These are phyloP conservation scores for Channa argus DNA, from an alignment of 2,113 vertebrate genomes.

Conservation along the genomic window DNA sequence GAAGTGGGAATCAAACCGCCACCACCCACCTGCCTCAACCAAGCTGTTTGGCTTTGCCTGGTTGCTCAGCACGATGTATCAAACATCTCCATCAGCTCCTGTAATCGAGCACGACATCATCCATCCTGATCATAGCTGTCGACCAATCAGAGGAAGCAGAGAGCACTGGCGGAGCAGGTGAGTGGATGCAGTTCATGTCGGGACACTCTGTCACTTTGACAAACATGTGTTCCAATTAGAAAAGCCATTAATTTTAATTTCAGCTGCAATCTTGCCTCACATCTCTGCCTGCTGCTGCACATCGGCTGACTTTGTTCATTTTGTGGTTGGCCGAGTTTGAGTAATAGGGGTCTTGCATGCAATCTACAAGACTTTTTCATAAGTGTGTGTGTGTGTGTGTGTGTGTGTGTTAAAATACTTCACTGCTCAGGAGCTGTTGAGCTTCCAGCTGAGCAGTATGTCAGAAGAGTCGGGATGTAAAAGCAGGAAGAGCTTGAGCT, in stretches of 20 bases:
- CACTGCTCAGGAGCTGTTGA: constrained; percentile 45
- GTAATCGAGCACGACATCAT: constrained; percentile 25
- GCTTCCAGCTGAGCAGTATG: constrained; percentile 40
- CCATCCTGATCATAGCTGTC: neutral
- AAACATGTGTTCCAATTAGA: constrained; percentile 77
- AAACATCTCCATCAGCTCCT: neutral
- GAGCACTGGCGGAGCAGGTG: constrained; percentile 33
- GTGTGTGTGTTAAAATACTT: constrained; percentile 48
- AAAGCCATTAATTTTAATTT: constrained; percentile 75
- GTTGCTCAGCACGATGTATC: neutral
- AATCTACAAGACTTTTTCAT: constrained; percentile 34
- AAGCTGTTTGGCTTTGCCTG: neutral
- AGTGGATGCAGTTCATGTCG: constrained; percentile 50
- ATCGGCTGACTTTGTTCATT: constrained; percentile 72
- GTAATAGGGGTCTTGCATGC: constrained; percentile 69
- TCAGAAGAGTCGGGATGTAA: constrained; percentile 41
- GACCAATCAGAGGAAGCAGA: constrained; percentile 47
- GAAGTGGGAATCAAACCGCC: too few species aligned
- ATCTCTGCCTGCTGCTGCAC: constrained; percentile 50
- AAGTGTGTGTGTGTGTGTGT: constrained; percentile 29
- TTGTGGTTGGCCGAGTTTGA: constrained; percentile 73
- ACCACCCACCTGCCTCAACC: neutral
- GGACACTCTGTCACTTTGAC: constrained; percentile 66
- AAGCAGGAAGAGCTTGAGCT: constrained; percentile 16
- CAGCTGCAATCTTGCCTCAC: constrained; percentile 35